Conservation (phyloP, 2,797 vertebrate genomes). For the Rhabdomys pumilio region DNA sequence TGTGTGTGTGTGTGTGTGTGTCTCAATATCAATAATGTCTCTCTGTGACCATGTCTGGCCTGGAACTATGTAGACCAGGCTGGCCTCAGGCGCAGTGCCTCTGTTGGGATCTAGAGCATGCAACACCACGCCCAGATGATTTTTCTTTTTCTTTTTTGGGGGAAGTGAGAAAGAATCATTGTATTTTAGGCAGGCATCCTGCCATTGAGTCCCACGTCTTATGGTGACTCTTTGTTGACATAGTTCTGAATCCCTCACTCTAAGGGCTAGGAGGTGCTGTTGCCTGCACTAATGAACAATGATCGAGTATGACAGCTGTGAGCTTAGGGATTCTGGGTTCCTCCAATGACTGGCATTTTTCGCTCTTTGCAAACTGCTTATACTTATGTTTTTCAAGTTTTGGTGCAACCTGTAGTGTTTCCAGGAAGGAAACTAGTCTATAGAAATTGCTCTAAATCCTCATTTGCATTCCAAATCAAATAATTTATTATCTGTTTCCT, state of each 20-base stretch:
- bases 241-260: not conserved
- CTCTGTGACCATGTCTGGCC: not conserved
- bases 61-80: not conserved
- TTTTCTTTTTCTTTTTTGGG: not conserved
- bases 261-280: not conserved
- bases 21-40: not conserved
- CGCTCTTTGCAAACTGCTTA: not conserved
- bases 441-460: not conserved
- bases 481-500: constrained; percentile 29
- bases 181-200: not conserved
- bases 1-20: not conserved
- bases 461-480: not conserved
- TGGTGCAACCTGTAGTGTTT: not conserved
- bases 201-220: too few relatives aligned
- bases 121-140: too few relatives aligned
- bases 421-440: not conserved
- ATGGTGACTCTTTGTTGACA: not conserved
- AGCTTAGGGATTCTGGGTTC: not conserved
- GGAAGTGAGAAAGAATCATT: not conserved
- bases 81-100: not conserved
- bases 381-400: not conserved
- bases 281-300: too few relatives aligned
- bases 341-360: not conserved
- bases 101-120: not conserved
- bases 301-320: not conserved